phyloP scores from a whole-genome alignment of 2,888 invertebrate species.

The Acanthopleura granulata region DNA sequence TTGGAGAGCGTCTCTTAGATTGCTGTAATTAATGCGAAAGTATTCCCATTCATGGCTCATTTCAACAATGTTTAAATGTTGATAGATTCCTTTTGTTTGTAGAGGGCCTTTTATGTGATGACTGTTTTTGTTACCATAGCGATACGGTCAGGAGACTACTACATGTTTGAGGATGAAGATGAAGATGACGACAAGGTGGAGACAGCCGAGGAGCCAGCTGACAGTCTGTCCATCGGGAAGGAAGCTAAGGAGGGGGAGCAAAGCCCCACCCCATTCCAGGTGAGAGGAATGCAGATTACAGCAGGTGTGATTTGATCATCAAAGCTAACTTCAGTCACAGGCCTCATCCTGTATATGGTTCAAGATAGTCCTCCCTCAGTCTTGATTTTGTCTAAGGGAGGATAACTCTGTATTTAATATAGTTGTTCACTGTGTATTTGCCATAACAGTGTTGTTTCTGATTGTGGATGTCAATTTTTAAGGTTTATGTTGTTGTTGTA shows the following conservation, averaged over 20 bases:
- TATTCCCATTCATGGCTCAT: no score
- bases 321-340: not conserved
- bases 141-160: slow-evolving; percentile 97
- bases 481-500: no score
- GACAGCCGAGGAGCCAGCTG: slow-evolving; percentile 19
- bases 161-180: slow-evolving; percentile 94
- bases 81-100: no score
- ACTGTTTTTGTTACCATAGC: slow-evolving; percentile 79
- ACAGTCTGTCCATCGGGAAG: slow-evolving; percentile 50
- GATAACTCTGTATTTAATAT: no score
- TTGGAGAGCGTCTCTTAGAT: no score
- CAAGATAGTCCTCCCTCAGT: no score
- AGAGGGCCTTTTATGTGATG: no score
- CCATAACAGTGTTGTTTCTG: no score
- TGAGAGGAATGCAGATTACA: slow-evolving; percentile 23
- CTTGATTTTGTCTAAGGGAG: not conserved
- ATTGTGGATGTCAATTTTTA: no score
- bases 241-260: slow-evolving; percentile 37
- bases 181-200: slow-evolving; percentile 78
- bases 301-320: not conserved
- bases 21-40: no score
- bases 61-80: no score
- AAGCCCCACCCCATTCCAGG: slow-evolving; percentile 52
- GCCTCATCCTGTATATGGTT: not conserved
- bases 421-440: no score